phyloP scores from a whole-genome alignment of 2,797 vertebrate genomes.

The Eupleurogrammus muticus region DNA sequence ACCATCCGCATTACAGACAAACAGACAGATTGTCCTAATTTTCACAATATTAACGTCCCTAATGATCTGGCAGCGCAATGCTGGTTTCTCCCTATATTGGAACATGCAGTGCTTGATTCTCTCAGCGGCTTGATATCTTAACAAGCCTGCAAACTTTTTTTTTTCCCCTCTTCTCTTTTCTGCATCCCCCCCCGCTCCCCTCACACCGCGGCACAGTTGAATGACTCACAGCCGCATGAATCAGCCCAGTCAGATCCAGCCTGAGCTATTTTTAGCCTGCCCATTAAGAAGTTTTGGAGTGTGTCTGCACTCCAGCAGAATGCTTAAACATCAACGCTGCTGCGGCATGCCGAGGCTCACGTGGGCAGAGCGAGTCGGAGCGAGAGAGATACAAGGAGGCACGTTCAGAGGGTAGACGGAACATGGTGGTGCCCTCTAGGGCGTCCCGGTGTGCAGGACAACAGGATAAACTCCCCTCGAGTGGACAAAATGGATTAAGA shows the following conservation, averaged over 20 bases:
- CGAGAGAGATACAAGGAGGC: constrained; percentile 16
- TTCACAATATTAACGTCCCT: constrained; percentile 30
- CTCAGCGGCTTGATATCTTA: constrained; percentile 47
- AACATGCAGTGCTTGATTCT: constrained; percentile 47
- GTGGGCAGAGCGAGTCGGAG: constrained; percentile 36
- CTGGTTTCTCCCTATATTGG: constrained; percentile 28
- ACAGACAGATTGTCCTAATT: constrained; percentile 12
- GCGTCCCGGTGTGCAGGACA: too few relatives aligned
- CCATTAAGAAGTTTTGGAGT: constrained; percentile 86
- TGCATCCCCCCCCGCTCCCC: constrained; percentile 57
- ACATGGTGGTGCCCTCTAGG: too few relatives aligned
- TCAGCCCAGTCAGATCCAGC: constrained; percentile 81
- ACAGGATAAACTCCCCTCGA: too few relatives aligned
- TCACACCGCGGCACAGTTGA: constrained; percentile 68
- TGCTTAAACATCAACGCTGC: constrained; percentile 77
- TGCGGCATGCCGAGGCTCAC: constrained; percentile 72
- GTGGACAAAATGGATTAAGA: too few relatives aligned
- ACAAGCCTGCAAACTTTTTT: constrained; percentile 61
- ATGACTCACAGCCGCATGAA: constrained; percentile 87
- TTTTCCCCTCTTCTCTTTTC: constrained; percentile 57
- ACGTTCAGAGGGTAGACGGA: too few relatives aligned
- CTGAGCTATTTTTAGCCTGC: constrained; percentile 82
- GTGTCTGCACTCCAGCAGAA: constrained; percentile 80
- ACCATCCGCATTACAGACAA: neutral
- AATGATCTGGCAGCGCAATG: constrained; percentile 29